These are phyloP conservation scores for Hololepta plana DNA, from an alignment of 2,888 invertebrate genomes.

Conservation along the genomic window DNA sequence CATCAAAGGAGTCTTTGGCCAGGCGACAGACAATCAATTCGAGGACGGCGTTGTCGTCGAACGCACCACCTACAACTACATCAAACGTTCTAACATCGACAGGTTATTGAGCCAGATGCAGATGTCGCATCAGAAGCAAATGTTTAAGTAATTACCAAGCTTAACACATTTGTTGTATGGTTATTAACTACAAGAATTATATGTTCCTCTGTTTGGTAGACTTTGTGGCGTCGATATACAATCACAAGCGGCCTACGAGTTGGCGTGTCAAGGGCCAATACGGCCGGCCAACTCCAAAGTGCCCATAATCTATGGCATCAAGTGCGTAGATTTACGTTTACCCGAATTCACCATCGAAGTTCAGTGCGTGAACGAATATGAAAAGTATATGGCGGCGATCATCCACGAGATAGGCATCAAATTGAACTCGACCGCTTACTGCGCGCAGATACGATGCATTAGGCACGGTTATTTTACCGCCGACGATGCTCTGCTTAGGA, in stretches of 20 bases:
- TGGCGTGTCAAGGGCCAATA: slow-evolving; percentile 67
- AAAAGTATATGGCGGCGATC: slow-evolving; percentile 55
- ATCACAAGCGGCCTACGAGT: slow-evolving; percentile 77
- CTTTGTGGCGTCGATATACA: slow-evolving; percentile 63
- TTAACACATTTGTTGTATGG: slow-evolving; percentile 5
- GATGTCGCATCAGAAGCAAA: slow-evolving; percentile 67
- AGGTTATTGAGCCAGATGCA: slow-evolving; percentile 61
- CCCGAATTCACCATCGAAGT: slow-evolving; percentile 82
- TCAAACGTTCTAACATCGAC: slow-evolving; percentile 52
- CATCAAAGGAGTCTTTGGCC: slow-evolving; percentile 56
- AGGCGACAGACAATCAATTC: slow-evolving; percentile 55
- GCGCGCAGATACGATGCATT: slow-evolving; percentile 61
- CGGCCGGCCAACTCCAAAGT: slow-evolving; percentile 50
- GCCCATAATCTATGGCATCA: slow-evolving; percentile 72
- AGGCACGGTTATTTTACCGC: slow-evolving; percentile 67
- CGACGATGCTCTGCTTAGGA: slow-evolving; percentile 56
- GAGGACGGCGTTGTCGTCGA: slow-evolving; percentile 53
- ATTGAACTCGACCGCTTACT: slow-evolving; percentile 63
- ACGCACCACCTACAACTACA: slow-evolving; percentile 48
- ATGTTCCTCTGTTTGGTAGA: slow-evolving; percentile 23
- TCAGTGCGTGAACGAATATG: slow-evolving; percentile 72
- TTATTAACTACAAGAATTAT: slow-evolving; percentile 4
- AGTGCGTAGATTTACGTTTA: slow-evolving; percentile 60
- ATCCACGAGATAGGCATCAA: slow-evolving; percentile 69
- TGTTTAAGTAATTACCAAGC: slow-evolving; percentile 52